These are phyloP conservation scores for Heliconius eleuchia DNA, from an alignment of 1,140 invertebrate genomes.

Conservation along the genomic window DNA sequence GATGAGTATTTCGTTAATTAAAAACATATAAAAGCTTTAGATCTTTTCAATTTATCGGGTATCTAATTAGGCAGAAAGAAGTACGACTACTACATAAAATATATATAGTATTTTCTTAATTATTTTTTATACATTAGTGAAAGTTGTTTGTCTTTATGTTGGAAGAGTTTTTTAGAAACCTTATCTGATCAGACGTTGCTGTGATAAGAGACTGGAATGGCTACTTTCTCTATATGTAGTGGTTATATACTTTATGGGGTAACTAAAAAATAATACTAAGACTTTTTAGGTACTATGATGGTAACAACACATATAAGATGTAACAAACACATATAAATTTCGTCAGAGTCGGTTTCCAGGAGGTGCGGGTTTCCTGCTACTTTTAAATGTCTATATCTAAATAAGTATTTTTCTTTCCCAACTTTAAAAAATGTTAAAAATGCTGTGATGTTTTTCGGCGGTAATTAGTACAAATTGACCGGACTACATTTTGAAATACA, in stretches of 20 bases:
- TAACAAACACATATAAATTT: too few relatives aligned
- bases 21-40: neutral
- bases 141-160: constrained; percentile 6
- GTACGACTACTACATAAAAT: constrained; percentile 8
- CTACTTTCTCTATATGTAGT: neutral
- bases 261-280: neutral
- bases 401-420: too few relatives aligned
- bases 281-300: too few relatives aligned
- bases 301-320: too few relatives aligned
- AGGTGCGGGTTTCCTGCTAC: too few relatives aligned
- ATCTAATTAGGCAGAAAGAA: constrained; percentile 8
- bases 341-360: too few relatives aligned
- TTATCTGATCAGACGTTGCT: constrained; percentile 8
- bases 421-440: too few relatives aligned
- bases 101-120: neutral
- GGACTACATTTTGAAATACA: too few relatives aligned
- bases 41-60: neutral
- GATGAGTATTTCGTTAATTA: neutral
- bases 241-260: neutral
- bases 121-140: constrained; percentile 9
- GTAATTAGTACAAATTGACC: too few relatives aligned
- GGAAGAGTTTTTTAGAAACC: constrained; percentile 4
- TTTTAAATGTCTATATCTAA: too few relatives aligned
- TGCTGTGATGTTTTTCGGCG: too few relatives aligned
- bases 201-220: constrained; percentile 1